Base-by-base conservation (phyloP, 2,888 invertebrate species). In the Cecidostiba fungosa region DNA sequence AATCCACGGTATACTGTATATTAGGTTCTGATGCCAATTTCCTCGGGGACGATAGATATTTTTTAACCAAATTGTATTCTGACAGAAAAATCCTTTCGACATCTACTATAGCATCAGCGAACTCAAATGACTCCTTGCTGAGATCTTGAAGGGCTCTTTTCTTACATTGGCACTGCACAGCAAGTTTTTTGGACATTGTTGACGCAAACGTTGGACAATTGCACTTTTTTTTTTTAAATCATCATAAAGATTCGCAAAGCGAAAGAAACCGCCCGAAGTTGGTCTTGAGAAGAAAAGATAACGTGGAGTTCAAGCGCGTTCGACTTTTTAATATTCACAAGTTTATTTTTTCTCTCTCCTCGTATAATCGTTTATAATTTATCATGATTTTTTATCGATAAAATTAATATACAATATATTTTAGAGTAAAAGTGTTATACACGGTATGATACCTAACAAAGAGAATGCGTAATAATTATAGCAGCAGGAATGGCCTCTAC, bases 331-430 rank as follows among this genome's bases (percentile, higher is more conserved):
- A 89, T 90, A 90, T 90, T 90, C 90, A 91, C 89, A 89, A 90
- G 88, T 90, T 90, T 90, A 89, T 90, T 90, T 88, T 88, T 78
- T 62, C 77, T 86, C 82, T 85, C 84, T 90, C 70, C 50, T 90
- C 88, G 90, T 90, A 90, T 91, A 91, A 91, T 92, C 88, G 90
- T 91, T 91, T 90, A 91, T 92, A 92, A 92, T 91, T 92, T 91
- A 91, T 91, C 90, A 91, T 90, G 91, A 91, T 90, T 87, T 84
- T 80, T 92, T 90, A 90, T 92, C 90, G 91, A 92, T 92, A 92
- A 92, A 93, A 93, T 92, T 92, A 93, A 92, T 93, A 93, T 93
- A 92, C 92, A 92, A 91, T 92, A 91, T 91, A 90, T 89, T 92
- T 91, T 89, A 91, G 91, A 92, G 90, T 91, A 91, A 91, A 91